phyloP scores from a whole-genome alignment of 2,888 invertebrate genomes.

The Lasioglossum pauxillum region DNA sequence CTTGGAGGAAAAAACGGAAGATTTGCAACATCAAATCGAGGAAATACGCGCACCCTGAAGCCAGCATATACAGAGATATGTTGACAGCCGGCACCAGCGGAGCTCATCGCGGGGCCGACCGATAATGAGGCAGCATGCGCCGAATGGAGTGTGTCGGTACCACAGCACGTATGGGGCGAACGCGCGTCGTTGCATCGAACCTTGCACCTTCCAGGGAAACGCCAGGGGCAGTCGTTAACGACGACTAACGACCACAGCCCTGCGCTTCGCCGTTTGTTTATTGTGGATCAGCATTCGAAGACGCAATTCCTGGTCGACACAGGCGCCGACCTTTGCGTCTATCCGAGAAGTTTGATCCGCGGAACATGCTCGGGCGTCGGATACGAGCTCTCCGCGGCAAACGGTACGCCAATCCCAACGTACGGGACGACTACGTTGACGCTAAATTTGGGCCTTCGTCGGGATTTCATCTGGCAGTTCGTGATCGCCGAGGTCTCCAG shows the following conservation, averaged over 20 bases:
- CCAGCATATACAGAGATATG: fast-evolving
- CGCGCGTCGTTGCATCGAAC: neutral
- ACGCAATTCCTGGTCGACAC: neutral
- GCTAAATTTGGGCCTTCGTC: neutral
- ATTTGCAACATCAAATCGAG: neutral
- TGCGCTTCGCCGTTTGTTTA: neutral
- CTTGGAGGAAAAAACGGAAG: neutral
- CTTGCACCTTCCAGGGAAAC: neutral
- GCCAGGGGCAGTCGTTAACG: neutral
- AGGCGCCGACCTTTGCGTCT: no score
- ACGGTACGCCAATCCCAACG: neutral
- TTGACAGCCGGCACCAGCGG: fast-evolving
- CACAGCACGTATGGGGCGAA: neutral
- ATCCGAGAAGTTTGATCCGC: no score
- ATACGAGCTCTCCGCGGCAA: no score
- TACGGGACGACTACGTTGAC: neutral
- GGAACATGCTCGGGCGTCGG: no score
- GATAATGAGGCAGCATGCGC: neutral
- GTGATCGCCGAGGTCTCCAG: neutral
- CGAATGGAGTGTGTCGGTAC: neutral
- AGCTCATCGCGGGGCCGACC: fast-evolving
- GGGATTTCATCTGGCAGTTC: neutral
- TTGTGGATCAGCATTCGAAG: neutral
- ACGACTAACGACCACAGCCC: neutral
- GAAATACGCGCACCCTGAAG: neutral